Evolutionary conservation across 2,797 vertebrate genomes (phyloP), one percentile per base, ranked within the genome.

Genomic region (Aulostomus chinensis): DNA sequence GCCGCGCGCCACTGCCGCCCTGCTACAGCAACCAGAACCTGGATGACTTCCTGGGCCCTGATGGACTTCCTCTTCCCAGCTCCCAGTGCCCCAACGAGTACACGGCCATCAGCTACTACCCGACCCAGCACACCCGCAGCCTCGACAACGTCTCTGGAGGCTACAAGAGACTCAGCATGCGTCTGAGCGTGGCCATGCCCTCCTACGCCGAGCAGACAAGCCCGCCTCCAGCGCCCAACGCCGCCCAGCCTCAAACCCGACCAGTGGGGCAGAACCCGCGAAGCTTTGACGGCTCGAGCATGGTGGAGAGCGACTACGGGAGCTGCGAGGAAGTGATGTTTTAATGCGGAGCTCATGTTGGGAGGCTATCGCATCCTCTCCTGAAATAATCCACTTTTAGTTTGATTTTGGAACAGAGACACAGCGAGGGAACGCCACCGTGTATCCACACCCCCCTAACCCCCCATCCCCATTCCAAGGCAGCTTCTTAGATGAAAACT

Each of bases 281-380:
- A 3, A 86, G 89, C 72, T 94, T 88, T 0, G 93, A 93, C 16
- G 91, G 93, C 24, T 94, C 91, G 0, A 95, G 97, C 73, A 91
- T 93, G 90, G 92, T 94, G 78, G 96, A 93, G 83, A 99, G 96
- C 1, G 97, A 98, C 72, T 99, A 98, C 0, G 97, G 97, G 31
- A 99, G 97, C 89, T 96, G 95, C 0, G 97, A 99, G 78, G 97
- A 99, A 88, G 96, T 98, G 61, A 97, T 99, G 96, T 98, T 99
- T 81, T 99, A 91, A 74, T 0, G 0, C 0, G 2, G 3, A 14
- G 5, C 15, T 10, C 2, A 5, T 6, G 3, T 12, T 29, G 3
- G 0, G 34, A 15, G 9, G 16, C 2, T 9, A 5, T 20, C 48
- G 8, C 7, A 7, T 60, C 40, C 2, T 20, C 22, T 12, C 13